Base-by-base conservation (phyloP, 2,797 vertebrate genomes). In the Pangasius mekongensis region DNA sequence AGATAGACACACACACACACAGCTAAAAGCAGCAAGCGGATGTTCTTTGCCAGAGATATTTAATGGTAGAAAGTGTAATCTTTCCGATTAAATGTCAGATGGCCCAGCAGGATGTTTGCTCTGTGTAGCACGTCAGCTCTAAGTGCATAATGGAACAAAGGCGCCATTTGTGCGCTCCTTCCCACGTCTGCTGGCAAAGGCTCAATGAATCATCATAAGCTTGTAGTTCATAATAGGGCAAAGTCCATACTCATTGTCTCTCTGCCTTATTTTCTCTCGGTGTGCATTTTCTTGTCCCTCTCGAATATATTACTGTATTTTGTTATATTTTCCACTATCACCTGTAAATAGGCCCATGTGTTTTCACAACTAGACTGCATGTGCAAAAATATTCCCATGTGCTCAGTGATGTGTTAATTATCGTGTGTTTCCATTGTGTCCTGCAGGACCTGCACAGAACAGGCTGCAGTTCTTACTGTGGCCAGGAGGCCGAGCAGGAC, bases 401-500 rank as follows among this genome's bases (percentile, higher is more conserved):
- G 54, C 52, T 85, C 24, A 76, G 54, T 33, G 18, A 56, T 71
- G 43, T 30, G 52, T 85, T 56, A 85, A 43, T 58, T 85, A 73
- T 73, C 10, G 11, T 33, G 43, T 66, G 0, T 3, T 22, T 58
- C 27, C 0, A 16, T 49, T 16, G 3, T 86, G n/a, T 85, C 39
- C 3, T 77, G 33, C 90, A 99, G 99, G 99, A 99, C 93, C 97
- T 99, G 81, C 99, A 99, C 94, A 96, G 98, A 91, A 99, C 99
- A 0, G 98, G 99, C 89, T 99, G 97, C 93, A 99, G 98, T 89
- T 99, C 98, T 10, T 99, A 99, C 91, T 99, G 98, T 71, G 99
- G 99, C 90, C 98, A 99, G 92, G 99, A 99, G 94, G 98, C 97
- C 39, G 99, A 99, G 95, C 98, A 98, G 93, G 99, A 99, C 95